Evolutionary conservation across 2,797 vertebrate genomes (phyloP), one percentile per base, ranked within the genome.

Genomic region (Garrulus glandarius): DNA sequence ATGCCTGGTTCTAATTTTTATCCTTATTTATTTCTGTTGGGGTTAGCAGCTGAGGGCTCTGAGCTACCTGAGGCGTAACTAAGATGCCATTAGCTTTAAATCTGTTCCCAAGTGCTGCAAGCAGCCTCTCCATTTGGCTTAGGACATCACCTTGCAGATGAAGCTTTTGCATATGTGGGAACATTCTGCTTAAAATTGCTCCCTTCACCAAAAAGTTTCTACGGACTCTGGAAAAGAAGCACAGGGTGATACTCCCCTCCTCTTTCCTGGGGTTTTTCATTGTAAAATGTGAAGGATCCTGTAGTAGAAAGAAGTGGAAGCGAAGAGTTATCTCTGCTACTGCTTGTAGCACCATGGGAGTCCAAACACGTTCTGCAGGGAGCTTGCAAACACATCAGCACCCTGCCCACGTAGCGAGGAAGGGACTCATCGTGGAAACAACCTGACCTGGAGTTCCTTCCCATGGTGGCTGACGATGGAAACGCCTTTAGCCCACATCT

Each of bases 1-100:
- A 86, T 12, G 27, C 5, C 4, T 52, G 39, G 22, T n/a, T 90
- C 70, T 93, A 50, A 86, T 65, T 95, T 95, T 84, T 86, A 75
- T n/a, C 83, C 65, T 90, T 88, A 84, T 84, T 93, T 92, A 95
- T 93, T 93, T 93, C 77, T 69, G 53, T 56, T n/a, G 41, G 71
- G 80, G 76, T 89, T 70, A 92, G 87, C 79, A 91, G 69, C 69
- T 63, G 41, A 80, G 84, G 76, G 68, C 55, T 91, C 26, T 5
- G 72, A 91, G 89, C 87, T 94, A 86, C 76, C 69, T 27, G 71
- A 94, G 41, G 72, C 22, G 11, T 84, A 77, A 85, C 83, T 75
- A 96, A 86, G 84, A 90, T 60, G 85, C 80, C 83, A 84, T 94
- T 76, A 94, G 63, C 64, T 94, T 82, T 84, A 85, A 84, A 72